Evolutionary conservation across 2,888 invertebrate genomes (phyloP), one percentile per base, ranked within the genome.

Genomic region (Sinohyriopsis cumingii): DNA sequence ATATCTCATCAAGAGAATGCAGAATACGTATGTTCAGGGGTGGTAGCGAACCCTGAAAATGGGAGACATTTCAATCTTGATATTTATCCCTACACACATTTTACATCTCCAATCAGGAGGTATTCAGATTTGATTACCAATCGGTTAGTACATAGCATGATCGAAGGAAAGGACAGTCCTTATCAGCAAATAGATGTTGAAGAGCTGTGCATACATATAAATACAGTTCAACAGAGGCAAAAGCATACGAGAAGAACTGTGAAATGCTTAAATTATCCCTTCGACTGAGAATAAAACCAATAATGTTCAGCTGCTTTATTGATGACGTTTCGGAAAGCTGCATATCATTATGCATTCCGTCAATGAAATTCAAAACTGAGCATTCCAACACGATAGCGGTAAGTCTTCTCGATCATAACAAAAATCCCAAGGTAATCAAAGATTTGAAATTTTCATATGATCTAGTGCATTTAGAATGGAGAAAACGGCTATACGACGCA

Each of bases 81-180:
- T 59, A 71, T 45, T 15, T 45, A 45, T 33, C 72, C 67, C 3
- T 73, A 71, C 53, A 66, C 68, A 19, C 72, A 71, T 28, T 77
- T 72, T 25, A 75, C 77, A 22, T 77, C 77, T 20, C 77, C 77
- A 55, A 75, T 75, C 55, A 33, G 73, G 0, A 60, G 75, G 28
- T 77, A 72, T 56, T 59, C 64, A 18, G 77, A 77, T 56, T 57
- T 77, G 0, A 68, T 77, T 18, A 55, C 60, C 15, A 72, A 80
- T 45, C 65, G 82, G 45, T 67, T 77, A n/a, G 53, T 82, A 2
- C 78, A 82, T 68, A 75, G 78, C 18, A 65, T 65, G 28, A 15
- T 72, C 20, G 57, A 69, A 6, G 33, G 59, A 15, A 28, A 19
- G 12, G 53, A n/a, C 20, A 61, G 69, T 59, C 74, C 76, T 24